Base-by-base conservation (phyloP, 2,888 invertebrate genomes). In the Amiota minor region DNA sequence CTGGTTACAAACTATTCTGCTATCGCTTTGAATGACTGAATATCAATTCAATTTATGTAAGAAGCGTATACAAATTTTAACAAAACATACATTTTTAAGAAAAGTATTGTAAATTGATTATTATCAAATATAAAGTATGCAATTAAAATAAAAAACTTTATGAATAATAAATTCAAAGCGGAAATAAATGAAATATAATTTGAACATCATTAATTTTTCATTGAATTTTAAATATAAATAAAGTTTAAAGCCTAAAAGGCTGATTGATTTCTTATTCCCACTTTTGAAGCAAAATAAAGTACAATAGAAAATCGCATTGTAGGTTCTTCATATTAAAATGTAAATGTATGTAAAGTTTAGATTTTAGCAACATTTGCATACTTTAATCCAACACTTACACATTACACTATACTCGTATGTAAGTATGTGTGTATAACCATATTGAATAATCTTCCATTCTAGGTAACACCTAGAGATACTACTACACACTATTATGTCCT, bases 271-370 rank as follows among this genome's bases (percentile, higher is more conserved):
- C 9, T 14, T 18, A 55, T 18, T 61, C 20, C 6, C 11, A 18
- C 2, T 20, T 35, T 6, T 11, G 16, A 64, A n/a, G 10, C 16
- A 9, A 35, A 47, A 67, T 49, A 49, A 46, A 35, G 9, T 10
- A 16, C 59, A 70, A 16, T 35, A 3, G 45, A 14, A 10, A 56
- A n/a, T 35, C 35, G 2, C 18, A 14, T 14, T 53, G n/a, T 23
- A 53, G n/a, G 68, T 14, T 18, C 35, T 10, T n/a, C 64, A 35
- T 53, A 71, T 53, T 71, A 53, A 59, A n/a, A 71, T 71, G 71
- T 53, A 71, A 64, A 71, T 71, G 35, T 64, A 71, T 71, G 71
- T n/a, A 53, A 71, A 71, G 71, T 64, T 62, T 35, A 53, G 62
- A 71, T 16, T 71, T 71, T 35, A 35, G 50, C 20, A 50, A 71